Conservation (phyloP, 2,888 invertebrate species). For the Cryptosula pallasiana region DNA sequence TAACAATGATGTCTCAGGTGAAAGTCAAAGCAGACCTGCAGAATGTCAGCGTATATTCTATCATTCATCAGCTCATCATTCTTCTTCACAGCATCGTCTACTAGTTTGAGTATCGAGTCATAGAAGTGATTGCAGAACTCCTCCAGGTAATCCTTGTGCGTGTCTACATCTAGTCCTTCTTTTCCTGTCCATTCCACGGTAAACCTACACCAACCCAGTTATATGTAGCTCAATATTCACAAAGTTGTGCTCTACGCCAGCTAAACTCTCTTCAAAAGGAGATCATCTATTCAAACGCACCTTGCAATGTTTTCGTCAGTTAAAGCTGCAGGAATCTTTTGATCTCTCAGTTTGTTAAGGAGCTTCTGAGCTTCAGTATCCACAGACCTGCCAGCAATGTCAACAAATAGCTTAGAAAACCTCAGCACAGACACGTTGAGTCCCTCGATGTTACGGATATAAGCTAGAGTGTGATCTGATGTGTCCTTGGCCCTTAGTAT, state of each 20-base stretch:
- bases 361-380: conserved; percentile 89
- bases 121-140: conserved; percentile 92
- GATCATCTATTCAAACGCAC: too few relatives aligned
- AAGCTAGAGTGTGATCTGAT: conserved; percentile 90
- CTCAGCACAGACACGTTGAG: conserved; percentile 85
- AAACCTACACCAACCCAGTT: conserved; percentile 37
- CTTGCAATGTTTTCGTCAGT: conserved; percentile 34
- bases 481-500: conserved; percentile 87
- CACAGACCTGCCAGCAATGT: conserved; percentile 72
- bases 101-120: conserved; percentile 81
- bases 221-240: too few relatives aligned
- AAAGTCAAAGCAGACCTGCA: too few relatives aligned
- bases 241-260: too few relatives aligned
- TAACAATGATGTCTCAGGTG: too few relatives aligned
- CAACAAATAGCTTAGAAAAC: conserved; percentile 82
- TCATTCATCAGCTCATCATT: conserved; percentile 77
- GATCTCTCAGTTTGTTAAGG: conserved; percentile 80
- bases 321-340: conserved; percentile 66
- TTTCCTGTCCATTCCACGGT: conserved; percentile 96
- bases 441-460: conserved; percentile 87
- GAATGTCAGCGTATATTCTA: conserved; percentile 40
- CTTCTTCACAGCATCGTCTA: conserved; percentile 90
- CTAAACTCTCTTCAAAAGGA: too few relatives aligned
- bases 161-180: conserved; percentile 78
- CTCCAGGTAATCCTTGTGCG: conserved; percentile 86